Percentiles rank a stretch among this genome's conserved stretches.
Conservation (phyloP, 2,113 vertebrate species). For the Oenanthe melanoleuca region DNA sequence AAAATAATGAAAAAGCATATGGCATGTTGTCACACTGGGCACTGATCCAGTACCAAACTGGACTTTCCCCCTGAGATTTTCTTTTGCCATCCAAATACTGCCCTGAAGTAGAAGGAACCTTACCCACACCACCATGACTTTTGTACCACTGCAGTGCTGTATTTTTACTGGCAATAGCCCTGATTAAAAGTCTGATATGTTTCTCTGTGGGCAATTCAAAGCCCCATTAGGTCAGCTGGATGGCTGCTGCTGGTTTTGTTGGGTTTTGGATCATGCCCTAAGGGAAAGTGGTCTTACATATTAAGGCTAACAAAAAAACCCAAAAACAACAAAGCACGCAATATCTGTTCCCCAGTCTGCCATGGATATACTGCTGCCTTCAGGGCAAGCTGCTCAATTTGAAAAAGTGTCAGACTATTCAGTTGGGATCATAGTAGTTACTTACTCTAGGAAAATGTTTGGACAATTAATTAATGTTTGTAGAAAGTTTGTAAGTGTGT, state of each 20-base stretch:
- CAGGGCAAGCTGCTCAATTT: neutral
- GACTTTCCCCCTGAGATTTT: neutral
- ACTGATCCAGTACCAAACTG: neutral
- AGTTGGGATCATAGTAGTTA: neutral
- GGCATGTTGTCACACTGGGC: neutral
- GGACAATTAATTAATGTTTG: neutral
- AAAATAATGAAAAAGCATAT: neutral
- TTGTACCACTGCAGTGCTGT: neutral
- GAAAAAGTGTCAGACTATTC: neutral
- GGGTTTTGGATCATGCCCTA: neutral
- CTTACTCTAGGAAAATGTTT: neutral
- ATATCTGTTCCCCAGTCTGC: neutral
- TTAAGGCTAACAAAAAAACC: neutral
- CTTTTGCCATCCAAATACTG: neutral
- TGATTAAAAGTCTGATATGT: neutral
- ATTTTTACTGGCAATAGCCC: neutral
- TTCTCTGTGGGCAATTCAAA: neutral
- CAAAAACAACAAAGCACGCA: neutral
- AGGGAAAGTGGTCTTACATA: neutral
- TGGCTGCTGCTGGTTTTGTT: neutral
- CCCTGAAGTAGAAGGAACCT: neutral
- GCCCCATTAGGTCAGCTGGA: neutral
- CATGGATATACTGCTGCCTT: neutral
- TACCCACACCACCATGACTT: neutral
- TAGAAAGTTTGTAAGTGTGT: neutral